phyloP scores from a whole-genome alignment of 1,140 invertebrate genomes.

The Drosophila orena region DNA sequence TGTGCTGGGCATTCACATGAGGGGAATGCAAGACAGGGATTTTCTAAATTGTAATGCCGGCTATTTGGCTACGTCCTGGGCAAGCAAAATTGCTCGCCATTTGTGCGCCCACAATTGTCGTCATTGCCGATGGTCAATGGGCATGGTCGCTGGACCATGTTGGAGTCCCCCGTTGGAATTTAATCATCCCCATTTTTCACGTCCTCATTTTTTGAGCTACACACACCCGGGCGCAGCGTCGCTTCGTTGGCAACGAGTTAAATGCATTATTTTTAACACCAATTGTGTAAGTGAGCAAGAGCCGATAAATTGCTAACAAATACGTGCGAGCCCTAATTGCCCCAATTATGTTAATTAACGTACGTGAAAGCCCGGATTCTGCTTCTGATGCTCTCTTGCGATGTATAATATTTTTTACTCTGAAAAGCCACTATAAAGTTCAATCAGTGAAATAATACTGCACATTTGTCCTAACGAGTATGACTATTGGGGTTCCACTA shows the following conservation, averaged over 20 bases:
- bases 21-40: slow-evolving; percentile 30
- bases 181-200: slow-evolving; percentile 66
- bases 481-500: neutral
- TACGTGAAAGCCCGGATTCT: slow-evolving; percentile 50
- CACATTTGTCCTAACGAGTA: slow-evolving; percentile 5
- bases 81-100: slow-evolving; percentile 70
- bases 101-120: slow-evolving; percentile 73
- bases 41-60: slow-evolving; percentile 81
- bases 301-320: slow-evolving; percentile 71
- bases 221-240: neutral
- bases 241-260: slow-evolving; percentile 34
- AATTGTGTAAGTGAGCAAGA: slow-evolving; percentile 56
- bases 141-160: no score
- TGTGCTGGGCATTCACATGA: slow-evolving; percentile 55
- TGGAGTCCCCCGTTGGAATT: slow-evolving; percentile 37
- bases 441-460: slow-evolving; percentile 13
- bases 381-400: slow-evolving; percentile 6
- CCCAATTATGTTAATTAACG: slow-evolving; percentile 73
- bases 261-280: slow-evolving; percentile 79
- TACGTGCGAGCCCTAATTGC: slow-evolving; percentile 65
- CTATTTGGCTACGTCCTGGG: slow-evolving; percentile 46
- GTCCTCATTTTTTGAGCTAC: slow-evolving; percentile 49
- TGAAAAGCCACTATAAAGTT: slow-evolving; percentile 29
- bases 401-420: slow-evolving; percentile 47
- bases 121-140: slow-evolving; percentile 40